A percentile compares a stretch with the other conserved stretches of the same genome.
phyloP scores from a whole-genome alignment of 2,797 vertebrate genomes.

The Acrossocheilus fasciatus region DNA sequence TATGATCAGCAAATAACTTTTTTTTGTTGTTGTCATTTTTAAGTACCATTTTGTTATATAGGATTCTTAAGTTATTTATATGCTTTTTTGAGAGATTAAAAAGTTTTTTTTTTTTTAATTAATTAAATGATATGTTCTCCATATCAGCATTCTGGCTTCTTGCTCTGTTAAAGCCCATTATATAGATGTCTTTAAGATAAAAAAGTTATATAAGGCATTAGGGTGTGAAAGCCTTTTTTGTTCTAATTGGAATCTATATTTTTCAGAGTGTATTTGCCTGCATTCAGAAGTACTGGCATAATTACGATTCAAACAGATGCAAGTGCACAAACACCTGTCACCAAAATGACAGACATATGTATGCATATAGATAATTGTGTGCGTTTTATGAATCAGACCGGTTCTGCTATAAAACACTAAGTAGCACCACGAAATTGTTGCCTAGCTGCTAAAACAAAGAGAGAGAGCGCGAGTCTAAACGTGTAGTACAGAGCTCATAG shows the following conservation, averaged over 20 bases:
- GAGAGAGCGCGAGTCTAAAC: conserved; percentile 14
- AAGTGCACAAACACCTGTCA: neutral
- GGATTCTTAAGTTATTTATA: neutral
- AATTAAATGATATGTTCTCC: neutral
- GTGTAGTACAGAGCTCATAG: conserved; percentile 49
- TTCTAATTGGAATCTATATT: neutral
- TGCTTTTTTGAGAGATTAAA: neutral
- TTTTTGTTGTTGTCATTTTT: neutral
- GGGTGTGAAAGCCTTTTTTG: neutral
- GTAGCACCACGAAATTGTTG: neutral
- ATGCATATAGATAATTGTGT: neutral
- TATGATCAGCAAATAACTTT: neutral
- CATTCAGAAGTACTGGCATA: neutral
- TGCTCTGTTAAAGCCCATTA: neutral
- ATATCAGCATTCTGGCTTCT: neutral
- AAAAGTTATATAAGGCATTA: neutral
- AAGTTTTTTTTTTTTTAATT: neutral
- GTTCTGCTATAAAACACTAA: conserved; percentile 10
- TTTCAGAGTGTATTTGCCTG: neutral
- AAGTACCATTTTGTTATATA: neutral
- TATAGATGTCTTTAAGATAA: neutral
- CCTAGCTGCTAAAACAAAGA: conserved; percentile 39
- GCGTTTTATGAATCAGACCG: neutral
- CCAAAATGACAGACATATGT: neutral
- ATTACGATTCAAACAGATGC: conserved; percentile 2